A percentile compares a stretch with the other conserved stretches of the same genome.
Conservation (phyloP, 2,113 vertebrate species). For the Actenoides hombroni region DNA sequence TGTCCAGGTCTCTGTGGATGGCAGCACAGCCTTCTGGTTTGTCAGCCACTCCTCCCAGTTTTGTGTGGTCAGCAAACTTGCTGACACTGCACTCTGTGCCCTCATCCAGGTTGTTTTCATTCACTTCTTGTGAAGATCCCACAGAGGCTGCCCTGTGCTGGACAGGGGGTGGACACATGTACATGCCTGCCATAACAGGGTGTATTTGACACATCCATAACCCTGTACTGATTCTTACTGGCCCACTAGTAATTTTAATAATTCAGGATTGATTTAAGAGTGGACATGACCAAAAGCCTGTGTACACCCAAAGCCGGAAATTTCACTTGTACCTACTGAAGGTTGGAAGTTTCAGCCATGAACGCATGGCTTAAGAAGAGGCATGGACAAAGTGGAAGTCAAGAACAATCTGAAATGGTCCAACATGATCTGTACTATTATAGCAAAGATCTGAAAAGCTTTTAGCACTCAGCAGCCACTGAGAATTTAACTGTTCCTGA, state of each 20-base stretch:
- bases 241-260: background rate
- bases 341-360: background rate
- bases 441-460: background rate
- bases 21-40: no score
- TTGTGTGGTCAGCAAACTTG: no score
- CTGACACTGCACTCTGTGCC: no score
- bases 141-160: background rate
- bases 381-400: background rate
- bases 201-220: no score
- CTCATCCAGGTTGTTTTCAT: no score
- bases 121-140: background rate
- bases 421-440: background rate
- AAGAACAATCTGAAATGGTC: background rate
- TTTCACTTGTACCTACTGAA: background rate
- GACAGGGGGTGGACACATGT: fast-evolving
- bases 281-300: background rate
- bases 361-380: background rate
- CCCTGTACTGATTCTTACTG: background rate
- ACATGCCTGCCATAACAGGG: fast-evolving
- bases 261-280: background rate
- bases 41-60: no score
- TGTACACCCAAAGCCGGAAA: background rate
- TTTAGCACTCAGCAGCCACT: background rate
- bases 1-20: no score
- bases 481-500: background rate